Evolutionary conservation across 2,797 vertebrate genomes (phyloP), one percentile per base, ranked within the genome.

Genomic region (Hippocampus kuda): DNA sequence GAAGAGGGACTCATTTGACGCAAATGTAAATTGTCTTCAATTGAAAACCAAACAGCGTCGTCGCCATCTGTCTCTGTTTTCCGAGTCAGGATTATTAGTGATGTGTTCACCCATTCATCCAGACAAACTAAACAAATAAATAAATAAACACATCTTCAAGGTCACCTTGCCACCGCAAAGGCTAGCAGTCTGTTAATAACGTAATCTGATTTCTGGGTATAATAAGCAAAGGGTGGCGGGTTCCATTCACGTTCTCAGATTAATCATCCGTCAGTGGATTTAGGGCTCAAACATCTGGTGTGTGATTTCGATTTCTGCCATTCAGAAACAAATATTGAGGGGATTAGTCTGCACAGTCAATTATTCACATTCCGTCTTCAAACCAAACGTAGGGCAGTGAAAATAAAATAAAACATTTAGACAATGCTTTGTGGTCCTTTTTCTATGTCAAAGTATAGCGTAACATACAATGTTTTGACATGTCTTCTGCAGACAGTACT

Each of bases 201-300:
- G 65, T 74, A 76, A 86, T 82, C 73, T 77, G 67, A 77, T 71
- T 81, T 82, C 70, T 83, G 77, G 71, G 77, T 68, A 68, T 75
- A 73, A 64, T 66, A 77, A 53, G 48, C 75, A 66, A 38, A 26
- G 24, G 65, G 65, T 60, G n/a, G n/a, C 11, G 34, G 62, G 76
- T 79, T 67, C 68, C 68, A 48, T 71, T 72, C 69, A 34, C 2
- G 30, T 2, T 41, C 16, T 27, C 26, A 34, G 42, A 69, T 62
- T 62, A 22, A 62, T 22, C 44, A 76, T 78, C 72, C 49, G 70
- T 77, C 60, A 72, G 53, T 65, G 76, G 76, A 84, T 41, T 86
- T 83, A 84, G 64, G 67, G 70, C 77, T 57, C 69, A 73, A 86
- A 81, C 82, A 82, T 86, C 79, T 86, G 83, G 59, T 69, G 72